A percentile compares a stretch with the other conserved stretches of the same genome.
Conservation (phyloP, 2,888 invertebrate species). For the Ochlodes sylvanus region DNA sequence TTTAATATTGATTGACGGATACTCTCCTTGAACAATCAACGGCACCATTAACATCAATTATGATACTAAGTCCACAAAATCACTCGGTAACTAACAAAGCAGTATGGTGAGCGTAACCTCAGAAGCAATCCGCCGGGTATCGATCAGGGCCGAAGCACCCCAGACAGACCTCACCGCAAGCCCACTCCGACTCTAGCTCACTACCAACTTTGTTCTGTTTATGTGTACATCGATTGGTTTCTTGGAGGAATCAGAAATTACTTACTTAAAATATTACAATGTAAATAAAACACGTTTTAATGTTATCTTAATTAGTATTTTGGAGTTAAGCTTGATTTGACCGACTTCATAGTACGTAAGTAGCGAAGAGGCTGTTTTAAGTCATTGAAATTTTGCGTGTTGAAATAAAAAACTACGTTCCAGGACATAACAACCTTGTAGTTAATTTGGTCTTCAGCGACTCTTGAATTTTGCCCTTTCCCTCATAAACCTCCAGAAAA, state of each 20-base stretch:
- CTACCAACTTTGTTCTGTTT: not conserved
- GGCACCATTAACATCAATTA: too few relatives aligned
- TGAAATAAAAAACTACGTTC: too few relatives aligned
- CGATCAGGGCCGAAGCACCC: not conserved
- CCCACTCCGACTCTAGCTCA: slow-evolving; percentile 5
- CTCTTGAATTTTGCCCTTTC: too few relatives aligned
- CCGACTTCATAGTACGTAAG: too few relatives aligned
- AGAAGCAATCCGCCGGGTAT: not conserved
- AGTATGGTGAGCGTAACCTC: not conserved
- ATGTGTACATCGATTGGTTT: not conserved
- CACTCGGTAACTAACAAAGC: not conserved
- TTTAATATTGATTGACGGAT: too few relatives aligned
- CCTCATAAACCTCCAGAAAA: too few relatives aligned
- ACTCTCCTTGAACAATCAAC: too few relatives aligned
- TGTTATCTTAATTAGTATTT: not conserved
- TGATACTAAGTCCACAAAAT: not conserved
- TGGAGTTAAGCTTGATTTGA: too few relatives aligned
- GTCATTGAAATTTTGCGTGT: too few relatives aligned
- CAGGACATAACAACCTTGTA: too few relatives aligned
- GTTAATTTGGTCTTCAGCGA: too few relatives aligned
- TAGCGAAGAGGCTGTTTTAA: too few relatives aligned
- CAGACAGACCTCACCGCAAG: slow-evolving; percentile 14
- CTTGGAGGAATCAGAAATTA: not conserved
- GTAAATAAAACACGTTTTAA: not conserved
- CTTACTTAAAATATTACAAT: not conserved